Base-by-base conservation (phyloP, 2,888 invertebrate genomes). In the Drosophila macrospina region DNA sequence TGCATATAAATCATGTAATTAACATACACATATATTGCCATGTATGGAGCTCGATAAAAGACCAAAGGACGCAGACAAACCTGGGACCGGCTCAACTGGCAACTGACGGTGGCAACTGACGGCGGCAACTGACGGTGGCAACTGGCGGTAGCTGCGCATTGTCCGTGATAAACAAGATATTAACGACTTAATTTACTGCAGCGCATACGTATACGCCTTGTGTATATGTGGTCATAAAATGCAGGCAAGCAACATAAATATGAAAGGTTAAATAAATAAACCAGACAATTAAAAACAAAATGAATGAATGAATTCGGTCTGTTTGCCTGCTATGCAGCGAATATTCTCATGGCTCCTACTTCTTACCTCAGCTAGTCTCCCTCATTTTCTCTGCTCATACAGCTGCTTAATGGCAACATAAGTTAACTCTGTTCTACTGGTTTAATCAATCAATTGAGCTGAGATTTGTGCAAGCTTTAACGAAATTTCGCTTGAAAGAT, bases 151-250 rank as follows among this genome's bases (percentile, higher is more conserved):
- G 32, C 30, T 24, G 52, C 16, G 51, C 24, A 28, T 15, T 52
- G 70, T 66, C 71, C 79, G 74, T 82, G 88, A 85, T 85, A 85
- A 85, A 85, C 89, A 89, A 85, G 80, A 89, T 88, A 85, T 85
- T 88, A 85, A 85, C 86, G 83, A 89, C 89, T 85, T 89, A 82
- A 85, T 85, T 85, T 85, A 88, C 88, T 85, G 88, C 86, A 69
- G 61, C 63, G 42, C 65, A 54, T 74, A 67, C 63, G 42, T 63
- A 54, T 74, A 67, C 72, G 66, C 68, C 68, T 41, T 57, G 60
- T 68, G 63, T 66, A 61, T 57, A 36, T 57, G 78, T 50, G 69
- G 70, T 50, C 81, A 87, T 88, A 70, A 83, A 86, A 65, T 80
- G 78, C 88, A 88, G 78, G 67, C 88, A 73, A 67, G 64, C 78